Evolutionary conservation across 2,888 invertebrate genomes (phyloP).

Genomic region (Dryobotodes eremita): DNA sequence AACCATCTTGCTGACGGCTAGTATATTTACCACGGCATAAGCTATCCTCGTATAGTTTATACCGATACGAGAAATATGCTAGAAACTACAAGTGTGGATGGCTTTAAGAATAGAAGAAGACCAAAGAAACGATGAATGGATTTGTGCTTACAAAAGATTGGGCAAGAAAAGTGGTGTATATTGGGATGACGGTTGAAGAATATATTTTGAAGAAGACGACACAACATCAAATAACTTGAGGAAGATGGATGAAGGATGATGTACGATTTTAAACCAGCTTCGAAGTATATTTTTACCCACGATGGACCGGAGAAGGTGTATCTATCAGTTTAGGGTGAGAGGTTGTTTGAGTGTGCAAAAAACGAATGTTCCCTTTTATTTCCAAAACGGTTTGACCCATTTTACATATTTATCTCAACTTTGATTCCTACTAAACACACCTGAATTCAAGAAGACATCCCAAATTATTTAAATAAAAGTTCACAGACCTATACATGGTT

Average conservation of each 20-base stretch:
- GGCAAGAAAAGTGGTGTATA: background rate
- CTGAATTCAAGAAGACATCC: background rate
- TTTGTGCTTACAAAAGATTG: background rate
- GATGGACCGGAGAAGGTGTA: background rate
- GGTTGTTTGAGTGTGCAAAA: background rate
- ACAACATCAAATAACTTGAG: background rate
- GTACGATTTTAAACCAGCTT: background rate
- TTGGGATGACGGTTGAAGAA: background rate
- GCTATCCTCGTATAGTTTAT: too few relatives aligned
- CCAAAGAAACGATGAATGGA: background rate
- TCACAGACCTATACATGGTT: constrained; percentile 52
- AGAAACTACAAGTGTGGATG: background rate
- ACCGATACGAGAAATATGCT: background rate
- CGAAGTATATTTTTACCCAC: background rate
- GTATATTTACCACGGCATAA: too few relatives aligned
- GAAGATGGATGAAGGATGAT: background rate
- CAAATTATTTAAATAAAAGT: constrained; percentile 27
- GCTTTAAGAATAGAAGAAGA: background rate
- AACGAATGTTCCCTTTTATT: background rate
- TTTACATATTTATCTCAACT: background rate
- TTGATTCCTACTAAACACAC: background rate
- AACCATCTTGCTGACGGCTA: too few relatives aligned
- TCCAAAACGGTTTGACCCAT: background rate
- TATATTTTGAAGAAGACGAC: background rate
- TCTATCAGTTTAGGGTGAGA: background rate